These are phyloP conservation scores for Dendrocincla tyrannina DNA, from an alignment of 2,797 vertebrate species.

Conservation along the genomic window DNA sequence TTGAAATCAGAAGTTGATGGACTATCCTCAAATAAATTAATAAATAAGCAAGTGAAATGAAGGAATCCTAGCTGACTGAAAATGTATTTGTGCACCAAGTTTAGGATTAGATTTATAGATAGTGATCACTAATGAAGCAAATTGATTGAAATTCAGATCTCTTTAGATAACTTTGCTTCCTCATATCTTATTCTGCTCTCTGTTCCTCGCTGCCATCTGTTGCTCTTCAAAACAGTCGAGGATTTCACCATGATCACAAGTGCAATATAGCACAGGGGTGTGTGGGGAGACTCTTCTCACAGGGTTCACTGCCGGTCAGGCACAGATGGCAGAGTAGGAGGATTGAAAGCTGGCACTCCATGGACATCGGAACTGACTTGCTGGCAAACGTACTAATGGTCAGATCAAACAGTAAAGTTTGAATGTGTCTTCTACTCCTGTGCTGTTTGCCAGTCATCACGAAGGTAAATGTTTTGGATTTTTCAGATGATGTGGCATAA, in stretches of 20 bases:
- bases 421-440: background rate
- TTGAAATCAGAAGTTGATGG: background rate
- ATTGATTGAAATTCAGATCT: background rate
- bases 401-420: background rate
- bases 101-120: background rate
- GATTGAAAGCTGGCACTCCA: fast-evolving
- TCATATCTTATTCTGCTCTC: background rate
- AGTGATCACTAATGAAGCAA: background rate
- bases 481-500: background rate
- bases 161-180: background rate
- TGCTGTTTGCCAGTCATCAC: background rate
- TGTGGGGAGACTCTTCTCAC: background rate
- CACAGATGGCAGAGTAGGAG: background rate
- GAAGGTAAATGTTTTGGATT: background rate
- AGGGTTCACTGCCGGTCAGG: background rate
- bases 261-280: background rate
- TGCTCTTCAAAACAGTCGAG: background rate
- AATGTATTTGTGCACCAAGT: background rate
- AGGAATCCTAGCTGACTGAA: background rate
- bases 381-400: background rate
- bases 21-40: background rate
- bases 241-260: background rate
- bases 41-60: background rate
- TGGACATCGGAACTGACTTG: background rate
- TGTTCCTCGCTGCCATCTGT: background rate